Evolutionary conservation across 2,113 vertebrate species (phyloP).

Genomic region (Okapia johnstoni): DNA sequence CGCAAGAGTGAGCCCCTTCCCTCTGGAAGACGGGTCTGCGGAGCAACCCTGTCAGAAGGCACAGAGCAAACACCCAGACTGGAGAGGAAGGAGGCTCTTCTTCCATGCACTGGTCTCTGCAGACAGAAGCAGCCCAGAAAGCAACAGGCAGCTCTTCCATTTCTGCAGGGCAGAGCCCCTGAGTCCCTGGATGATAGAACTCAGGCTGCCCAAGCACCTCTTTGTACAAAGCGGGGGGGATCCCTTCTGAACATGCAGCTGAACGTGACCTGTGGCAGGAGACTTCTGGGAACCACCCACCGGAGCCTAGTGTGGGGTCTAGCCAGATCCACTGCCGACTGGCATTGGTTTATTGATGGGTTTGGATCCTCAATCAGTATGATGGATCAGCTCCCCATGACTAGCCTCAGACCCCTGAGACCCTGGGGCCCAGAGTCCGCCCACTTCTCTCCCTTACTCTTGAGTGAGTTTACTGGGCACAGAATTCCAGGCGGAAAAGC

Average conservation of each 20-base stretch:
- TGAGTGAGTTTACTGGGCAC: neutral
- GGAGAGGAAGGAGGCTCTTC: neutral
- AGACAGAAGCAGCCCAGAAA: neutral
- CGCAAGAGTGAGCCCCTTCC: neutral
- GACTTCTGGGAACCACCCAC: neutral
- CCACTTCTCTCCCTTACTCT: neutral
- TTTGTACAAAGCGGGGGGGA: neutral
- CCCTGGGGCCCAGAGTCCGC: neutral
- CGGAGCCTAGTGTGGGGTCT: neutral
- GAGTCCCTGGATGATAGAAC: neutral
- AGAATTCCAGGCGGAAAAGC: neutral
- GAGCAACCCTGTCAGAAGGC: neutral
- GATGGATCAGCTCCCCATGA: neutral
- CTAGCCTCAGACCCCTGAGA: neutral
- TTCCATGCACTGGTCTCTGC: neutral
- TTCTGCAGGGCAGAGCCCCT: neutral
- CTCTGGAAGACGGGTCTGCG: neutral
- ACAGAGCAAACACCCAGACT: neutral
- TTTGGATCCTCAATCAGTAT: neutral
- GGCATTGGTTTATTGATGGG: neutral
- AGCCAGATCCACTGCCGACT: neutral
- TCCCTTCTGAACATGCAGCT: neutral
- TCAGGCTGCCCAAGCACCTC: neutral
- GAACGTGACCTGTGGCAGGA: neutral
- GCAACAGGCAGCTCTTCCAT: neutral